phyloP scores from a whole-genome alignment of 2,797 vertebrate species.

The Varecia variegata region DNA sequence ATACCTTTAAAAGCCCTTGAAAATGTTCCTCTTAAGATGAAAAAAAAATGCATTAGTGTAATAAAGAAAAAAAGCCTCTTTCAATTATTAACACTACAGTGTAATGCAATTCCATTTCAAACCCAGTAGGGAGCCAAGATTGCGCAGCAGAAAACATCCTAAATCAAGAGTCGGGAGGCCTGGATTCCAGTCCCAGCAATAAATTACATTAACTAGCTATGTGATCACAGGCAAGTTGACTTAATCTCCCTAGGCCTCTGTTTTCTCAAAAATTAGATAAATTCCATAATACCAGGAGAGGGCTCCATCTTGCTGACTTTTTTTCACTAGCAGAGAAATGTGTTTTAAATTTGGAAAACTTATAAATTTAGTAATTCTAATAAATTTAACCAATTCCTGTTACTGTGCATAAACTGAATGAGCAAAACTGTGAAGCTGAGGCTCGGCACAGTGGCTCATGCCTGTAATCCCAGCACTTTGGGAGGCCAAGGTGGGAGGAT shows the following conservation, averaged over 20 bases:
- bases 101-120: conserved; percentile 55
- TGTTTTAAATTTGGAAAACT: conserved; percentile 29
- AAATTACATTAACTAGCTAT: conserved; percentile 49
- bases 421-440: background rate
- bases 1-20: conserved; percentile 36
- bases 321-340: background rate
- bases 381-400: background rate
- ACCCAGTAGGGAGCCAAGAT: conserved; percentile 11
- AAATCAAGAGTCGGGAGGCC: conserved; percentile 38
- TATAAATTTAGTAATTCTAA: conserved; percentile 1
- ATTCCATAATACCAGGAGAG: background rate
- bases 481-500: background rate
- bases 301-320: background rate
- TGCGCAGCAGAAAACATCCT: background rate
- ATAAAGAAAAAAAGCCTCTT: conserved; percentile 17
- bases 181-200: conserved; percentile 13
- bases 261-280: conserved; percentile 31
- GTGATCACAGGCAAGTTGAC: background rate
- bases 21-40: conserved; percentile 38
- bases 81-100: conserved; percentile 33
- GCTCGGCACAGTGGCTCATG: background rate
- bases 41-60: background rate
- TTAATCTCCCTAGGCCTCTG: background rate
- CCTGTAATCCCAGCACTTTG: background rate
- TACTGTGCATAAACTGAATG: background rate